Evolutionary conservation across 2,888 invertebrate genomes (phyloP).

Genomic region (Hirtodrosophila alboralis): DNA sequence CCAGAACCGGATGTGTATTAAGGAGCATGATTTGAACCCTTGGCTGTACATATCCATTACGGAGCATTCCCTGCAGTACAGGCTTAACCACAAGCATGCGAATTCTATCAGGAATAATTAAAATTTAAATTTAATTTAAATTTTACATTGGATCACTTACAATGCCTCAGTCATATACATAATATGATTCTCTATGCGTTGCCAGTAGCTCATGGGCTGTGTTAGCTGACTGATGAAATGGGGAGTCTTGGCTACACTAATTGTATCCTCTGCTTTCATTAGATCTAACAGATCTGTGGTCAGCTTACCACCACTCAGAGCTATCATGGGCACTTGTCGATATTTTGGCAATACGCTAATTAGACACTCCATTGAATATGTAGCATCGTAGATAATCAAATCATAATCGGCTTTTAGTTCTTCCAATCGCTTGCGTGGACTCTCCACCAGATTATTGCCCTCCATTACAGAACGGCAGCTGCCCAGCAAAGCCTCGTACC

Average conservation of each 20-base stretch:
- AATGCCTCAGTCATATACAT: slow-evolving; percentile 45
- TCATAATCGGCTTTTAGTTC: slow-evolving; percentile 18
- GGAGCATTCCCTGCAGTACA: slow-evolving; percentile 15
- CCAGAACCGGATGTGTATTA: slow-evolving; percentile 79
- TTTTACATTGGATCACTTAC: slow-evolving; percentile 54
- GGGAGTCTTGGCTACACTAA: slow-evolving; percentile 51
- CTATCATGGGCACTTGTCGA: slow-evolving; percentile 40
- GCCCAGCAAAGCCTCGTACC: slow-evolving; percentile 59
- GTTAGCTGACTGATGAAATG: slow-evolving; percentile 49
- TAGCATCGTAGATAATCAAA: slow-evolving; percentile 62
- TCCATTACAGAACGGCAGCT: slow-evolving; percentile 42
- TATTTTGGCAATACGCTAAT: slow-evolving; percentile 16
- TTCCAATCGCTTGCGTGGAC: not conserved
- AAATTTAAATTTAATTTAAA: not conserved
- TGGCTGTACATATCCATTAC: not conserved
- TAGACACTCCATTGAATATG: slow-evolving; percentile 46
- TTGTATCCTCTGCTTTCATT: slow-evolving; percentile 51
- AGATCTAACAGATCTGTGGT: slow-evolving; percentile 42
- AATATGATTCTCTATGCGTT: slow-evolving; percentile 54
- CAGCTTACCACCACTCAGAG: slow-evolving; percentile 59
- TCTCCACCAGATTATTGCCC: not conserved
- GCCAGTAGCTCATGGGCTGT: slow-evolving; percentile 49
- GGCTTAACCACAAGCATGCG: slow-evolving; percentile 17
- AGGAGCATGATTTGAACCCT: slow-evolving; percentile 70
- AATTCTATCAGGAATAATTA: slow-evolving; percentile 13